Percentiles rank a stretch among this genome's conserved stretches.
phyloP scores from a whole-genome alignment of 1,140 invertebrate species.

The Neotoxoptera formosana region DNA sequence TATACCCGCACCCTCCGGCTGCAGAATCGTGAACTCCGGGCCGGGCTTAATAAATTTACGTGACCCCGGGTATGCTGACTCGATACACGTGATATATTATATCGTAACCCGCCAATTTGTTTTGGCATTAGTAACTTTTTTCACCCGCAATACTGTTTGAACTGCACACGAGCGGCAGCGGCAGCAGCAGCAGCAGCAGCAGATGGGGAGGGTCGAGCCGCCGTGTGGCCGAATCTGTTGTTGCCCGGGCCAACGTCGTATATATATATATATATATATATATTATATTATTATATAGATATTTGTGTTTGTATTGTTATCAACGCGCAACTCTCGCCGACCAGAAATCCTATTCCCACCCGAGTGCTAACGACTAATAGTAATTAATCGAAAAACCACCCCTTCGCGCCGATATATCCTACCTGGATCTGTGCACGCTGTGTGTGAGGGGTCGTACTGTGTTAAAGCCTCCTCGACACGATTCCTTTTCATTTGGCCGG shows the following conservation, averaged over 20 bases:
- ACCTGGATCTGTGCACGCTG: not conserved
- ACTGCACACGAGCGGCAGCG: not conserved
- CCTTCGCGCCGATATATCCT: not conserved
- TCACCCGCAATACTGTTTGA: not conserved
- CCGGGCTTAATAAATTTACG: slow-evolving; percentile 5
- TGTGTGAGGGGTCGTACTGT: not conserved
- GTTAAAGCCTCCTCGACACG: not conserved
- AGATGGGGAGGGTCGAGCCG: not conserved
- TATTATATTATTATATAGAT: not conserved
- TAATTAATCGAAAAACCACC: slow-evolving; percentile 25
- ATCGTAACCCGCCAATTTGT: not conserved
- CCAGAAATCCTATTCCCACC: slow-evolving; percentile 10
- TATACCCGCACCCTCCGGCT: not conserved
- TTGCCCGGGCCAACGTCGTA: not conserved
- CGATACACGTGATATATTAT: not conserved
- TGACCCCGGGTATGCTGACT: slow-evolving; percentile 15
- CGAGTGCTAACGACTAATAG: not conserved
- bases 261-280: no score
- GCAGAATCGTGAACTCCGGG: not conserved
- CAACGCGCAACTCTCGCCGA: not conserved
- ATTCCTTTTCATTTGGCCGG: not conserved
- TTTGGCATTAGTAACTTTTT: slow-evolving; percentile 32
- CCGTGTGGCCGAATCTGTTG: not conserved
- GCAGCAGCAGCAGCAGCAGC: not conserved
- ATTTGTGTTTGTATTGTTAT: not conserved